phyloP scores from a whole-genome alignment of 2,888 invertebrate species.

The Plebejus anna region DNA sequence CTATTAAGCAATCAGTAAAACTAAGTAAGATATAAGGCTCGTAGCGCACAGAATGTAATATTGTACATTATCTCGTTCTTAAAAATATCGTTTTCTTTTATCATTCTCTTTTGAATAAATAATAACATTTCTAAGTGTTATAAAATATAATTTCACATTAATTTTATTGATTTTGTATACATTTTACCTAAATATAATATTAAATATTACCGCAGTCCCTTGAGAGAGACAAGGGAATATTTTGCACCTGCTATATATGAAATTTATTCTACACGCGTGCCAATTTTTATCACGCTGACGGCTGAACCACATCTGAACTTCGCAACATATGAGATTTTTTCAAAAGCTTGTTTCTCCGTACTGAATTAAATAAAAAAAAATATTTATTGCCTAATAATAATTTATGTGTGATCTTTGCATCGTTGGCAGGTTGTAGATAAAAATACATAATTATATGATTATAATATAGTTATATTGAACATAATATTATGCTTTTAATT shows the following conservation, averaged over 20 bases:
- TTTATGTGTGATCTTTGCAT: too few relatives aligned
- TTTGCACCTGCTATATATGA: constrained; percentile 10
- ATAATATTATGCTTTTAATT: too few relatives aligned
- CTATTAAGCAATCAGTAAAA: neutral
- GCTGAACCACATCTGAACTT: neutral
- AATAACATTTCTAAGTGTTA: too few relatives aligned
- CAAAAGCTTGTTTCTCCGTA: neutral
- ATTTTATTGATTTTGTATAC: neutral
- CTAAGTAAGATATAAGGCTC: neutral
- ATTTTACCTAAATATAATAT: neutral
- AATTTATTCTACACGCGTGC: neutral
- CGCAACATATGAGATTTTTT: neutral
- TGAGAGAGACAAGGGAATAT: neutral
- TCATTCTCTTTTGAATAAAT: too few relatives aligned
- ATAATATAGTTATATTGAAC: too few relatives aligned
- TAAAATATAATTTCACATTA: neutral
- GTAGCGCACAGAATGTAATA: neutral
- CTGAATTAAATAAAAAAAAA: neutral
- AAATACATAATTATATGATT: neutral
- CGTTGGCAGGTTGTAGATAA: neutral
- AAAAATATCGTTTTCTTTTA: too few relatives aligned
- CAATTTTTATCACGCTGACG: neutral
- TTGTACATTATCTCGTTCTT: too few relatives aligned
- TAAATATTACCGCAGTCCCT: neutral
- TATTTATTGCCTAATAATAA: too few relatives aligned